Base-by-base conservation (phyloP, 2,888 invertebrate genomes). In the Minunthozetes semirufus region DNA sequence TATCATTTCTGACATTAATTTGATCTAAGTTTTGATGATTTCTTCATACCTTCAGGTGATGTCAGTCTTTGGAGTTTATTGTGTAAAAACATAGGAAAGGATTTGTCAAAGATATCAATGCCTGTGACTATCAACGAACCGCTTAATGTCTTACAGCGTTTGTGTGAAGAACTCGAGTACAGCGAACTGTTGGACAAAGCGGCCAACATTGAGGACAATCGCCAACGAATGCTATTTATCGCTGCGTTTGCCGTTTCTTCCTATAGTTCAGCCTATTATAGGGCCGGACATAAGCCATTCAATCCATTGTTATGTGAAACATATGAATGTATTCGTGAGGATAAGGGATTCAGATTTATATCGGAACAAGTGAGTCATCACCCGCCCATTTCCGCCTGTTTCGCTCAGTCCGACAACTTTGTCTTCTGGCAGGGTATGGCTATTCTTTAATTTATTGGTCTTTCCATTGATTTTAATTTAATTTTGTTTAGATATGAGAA, bases 351-450 rank as follows among this genome's bases (percentile, higher is more conserved):
- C 85, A 84, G 88, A 76, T 92, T 90, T 82, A 81, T 92, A 6
- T 88, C 90, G 0, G 92, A 92, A 82, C 92, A 92, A 87, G 91
- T 92, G 1, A 90, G 90, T 72, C 92, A 92, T 83, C 92, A 92
- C 84, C 92, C 92, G 1, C 92, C 92, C 0, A 87, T 92, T 29
- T 90, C 90, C 74, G 90, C 90, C 27, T 91, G 91, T 80, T 88
- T 90, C 84, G 91, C 91, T 71, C 89, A 90, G 81, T 89, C 90
- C 5, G 84, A 87, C 53, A 88, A 88, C 81, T 92, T 90, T 86
- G 86, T 87, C 29, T 89, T 91, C 83, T 91, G 90, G 89, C 92
- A 92, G 85, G 84, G 80, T 79, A 78, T 29, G 33, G n/a, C 15
- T 29, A 3, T 9, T 19, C 4, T n/a, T n/a, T n/a, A 48, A 66